Evolutionary conservation across 2,113 vertebrate species (phyloP).

Genomic region (Micronycteris hirsuta): DNA sequence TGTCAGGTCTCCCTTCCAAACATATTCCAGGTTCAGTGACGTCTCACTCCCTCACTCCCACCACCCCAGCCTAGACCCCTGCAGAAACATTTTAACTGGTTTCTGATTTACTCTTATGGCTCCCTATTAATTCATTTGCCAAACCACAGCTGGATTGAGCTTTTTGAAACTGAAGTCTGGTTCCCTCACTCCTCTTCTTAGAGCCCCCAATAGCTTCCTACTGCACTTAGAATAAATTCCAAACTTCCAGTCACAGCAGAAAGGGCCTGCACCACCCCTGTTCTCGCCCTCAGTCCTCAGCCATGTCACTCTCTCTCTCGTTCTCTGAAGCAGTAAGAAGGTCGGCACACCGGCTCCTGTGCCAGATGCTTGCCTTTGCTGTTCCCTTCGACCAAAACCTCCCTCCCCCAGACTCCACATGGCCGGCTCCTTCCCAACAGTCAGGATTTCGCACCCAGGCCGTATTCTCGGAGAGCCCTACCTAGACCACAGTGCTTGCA

Average conservation of each 20-base stretch:
- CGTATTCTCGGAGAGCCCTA: neutral
- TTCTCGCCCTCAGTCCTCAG: too few species aligned
- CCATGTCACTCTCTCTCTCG: neutral
- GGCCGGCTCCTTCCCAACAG: neutral
- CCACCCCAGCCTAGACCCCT: neutral
- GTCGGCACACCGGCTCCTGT: accelerated
- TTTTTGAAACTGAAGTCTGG: neutral
- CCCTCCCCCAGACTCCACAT: neutral
- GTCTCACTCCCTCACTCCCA: neutral
- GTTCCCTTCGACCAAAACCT: neutral
- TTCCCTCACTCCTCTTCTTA: neutral
- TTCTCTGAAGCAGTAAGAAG: too few species aligned
- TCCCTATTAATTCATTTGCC: neutral
- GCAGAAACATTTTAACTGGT: neutral
- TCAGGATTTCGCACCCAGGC: neutral
- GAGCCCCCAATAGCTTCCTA: neutral
- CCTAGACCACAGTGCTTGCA: neutral
- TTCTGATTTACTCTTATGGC: accelerated
- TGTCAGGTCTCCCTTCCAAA: neutral
- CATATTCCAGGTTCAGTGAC: neutral
- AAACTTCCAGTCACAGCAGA: neutral
- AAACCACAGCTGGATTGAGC: neutral
- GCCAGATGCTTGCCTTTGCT: neutral
- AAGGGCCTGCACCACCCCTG: accelerated
- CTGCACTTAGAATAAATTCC: neutral